Evolutionary conservation across 2,888 invertebrate species (phyloP).

Genomic region (Phorcus lineatus): DNA sequence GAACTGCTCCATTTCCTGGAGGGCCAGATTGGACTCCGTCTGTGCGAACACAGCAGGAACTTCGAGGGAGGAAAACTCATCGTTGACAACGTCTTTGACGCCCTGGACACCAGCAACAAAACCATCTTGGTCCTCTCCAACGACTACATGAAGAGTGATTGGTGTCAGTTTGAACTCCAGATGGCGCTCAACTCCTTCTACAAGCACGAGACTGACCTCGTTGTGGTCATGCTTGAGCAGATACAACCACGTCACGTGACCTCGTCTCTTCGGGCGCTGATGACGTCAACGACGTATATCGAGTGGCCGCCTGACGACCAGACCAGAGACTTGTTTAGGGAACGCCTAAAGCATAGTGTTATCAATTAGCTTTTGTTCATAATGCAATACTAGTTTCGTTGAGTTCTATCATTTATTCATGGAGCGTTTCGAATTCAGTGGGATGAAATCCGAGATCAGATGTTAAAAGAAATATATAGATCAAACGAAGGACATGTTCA

Average conservation of each 20-base stretch:
- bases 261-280: neutral
- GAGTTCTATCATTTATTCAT: no score
- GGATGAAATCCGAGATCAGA: no score
- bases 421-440: no score
- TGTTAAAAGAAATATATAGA: no score
- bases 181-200: neutral
- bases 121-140: slow-evolving; percentile 10
- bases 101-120: slow-evolving; percentile 6
- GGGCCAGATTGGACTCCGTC: neutral
- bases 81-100: slow-evolving; percentile 12
- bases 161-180: slow-evolving; percentile 20
- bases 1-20: slow-evolving; percentile 7
- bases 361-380: no score
- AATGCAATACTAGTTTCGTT: no score
- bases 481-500: no score
- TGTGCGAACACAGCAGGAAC: slow-evolving; percentile 4
- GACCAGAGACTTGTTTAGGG: neutral
- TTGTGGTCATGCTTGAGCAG: slow-evolving; percentile 2
- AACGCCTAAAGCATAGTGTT: neutral
- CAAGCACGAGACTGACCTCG: neutral
- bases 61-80: slow-evolving; percentile 17
- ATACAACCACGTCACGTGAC: neutral
- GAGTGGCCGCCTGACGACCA: neutral
- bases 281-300: slow-evolving; percentile 9
- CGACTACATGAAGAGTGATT: slow-evolving; percentile 1